Conservation (phyloP, 2,888 invertebrate species). For the Trilocha varians region DNA sequence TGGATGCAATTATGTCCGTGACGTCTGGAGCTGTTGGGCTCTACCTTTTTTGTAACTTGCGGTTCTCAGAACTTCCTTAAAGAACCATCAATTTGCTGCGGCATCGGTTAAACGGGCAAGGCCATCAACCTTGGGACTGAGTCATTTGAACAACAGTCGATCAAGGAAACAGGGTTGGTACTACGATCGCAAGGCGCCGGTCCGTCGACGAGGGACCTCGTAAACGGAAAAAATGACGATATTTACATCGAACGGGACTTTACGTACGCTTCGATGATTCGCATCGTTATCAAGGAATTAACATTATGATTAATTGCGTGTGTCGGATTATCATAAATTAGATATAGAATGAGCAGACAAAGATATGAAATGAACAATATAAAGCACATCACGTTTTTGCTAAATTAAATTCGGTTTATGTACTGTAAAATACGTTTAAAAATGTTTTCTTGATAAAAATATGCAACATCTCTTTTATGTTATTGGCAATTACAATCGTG, state of each 20-base stretch:
- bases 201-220: neutral
- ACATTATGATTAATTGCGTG: neutral
- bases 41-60: constrained; percentile 29
- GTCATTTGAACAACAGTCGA: constrained; percentile 32
- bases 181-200: constrained; percentile 2
- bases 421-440: no score
- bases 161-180: constrained; percentile 26
- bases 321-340: no score
- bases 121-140: constrained; percentile 42
- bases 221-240: neutral
- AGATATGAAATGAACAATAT: no score
- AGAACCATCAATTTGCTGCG: constrained; percentile 37
- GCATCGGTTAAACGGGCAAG: constrained; percentile 27
- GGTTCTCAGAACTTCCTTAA: constrained; percentile 41
- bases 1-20: constrained; percentile 29
- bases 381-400: no score
- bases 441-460: no score
- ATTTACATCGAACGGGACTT: neutral
- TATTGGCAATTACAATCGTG: no score
- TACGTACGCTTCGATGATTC: neutral
- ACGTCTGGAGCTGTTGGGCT: constrained; percentile 20
- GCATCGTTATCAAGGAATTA: neutral
- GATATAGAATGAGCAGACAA: no score
- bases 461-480: no score
- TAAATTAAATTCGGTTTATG: no score